These are phyloP conservation scores for Euzetes globulus DNA, from an alignment of 2,888 invertebrate species.

Conservation along the genomic window DNA sequence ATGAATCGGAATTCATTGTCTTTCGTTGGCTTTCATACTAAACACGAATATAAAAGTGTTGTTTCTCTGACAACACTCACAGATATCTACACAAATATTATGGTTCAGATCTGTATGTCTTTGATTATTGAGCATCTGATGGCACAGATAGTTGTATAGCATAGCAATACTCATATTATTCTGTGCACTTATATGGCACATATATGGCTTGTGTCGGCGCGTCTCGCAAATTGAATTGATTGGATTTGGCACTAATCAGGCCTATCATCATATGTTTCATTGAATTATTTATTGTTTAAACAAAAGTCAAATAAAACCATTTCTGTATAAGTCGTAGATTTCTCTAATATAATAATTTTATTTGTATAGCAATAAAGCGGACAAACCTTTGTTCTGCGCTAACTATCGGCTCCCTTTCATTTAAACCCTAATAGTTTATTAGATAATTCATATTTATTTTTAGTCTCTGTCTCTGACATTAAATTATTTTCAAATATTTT, in stretches of 20 bases:
- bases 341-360: too few species aligned
- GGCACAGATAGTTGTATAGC: too few species aligned
- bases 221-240: background rate
- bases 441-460: too few species aligned
- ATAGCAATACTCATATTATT: background rate
- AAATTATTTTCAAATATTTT: too few species aligned
- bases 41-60: background rate
- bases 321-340: too few species aligned
- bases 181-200: background rate
- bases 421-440: too few species aligned
- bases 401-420: too few species aligned
- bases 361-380: too few species aligned
- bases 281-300: background rate
- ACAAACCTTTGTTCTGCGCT: too few species aligned
- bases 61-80: background rate
- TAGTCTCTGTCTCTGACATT: too few species aligned
- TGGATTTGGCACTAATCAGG: constrained; percentile 1
- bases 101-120: background rate
- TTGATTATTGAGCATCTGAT: background rate
- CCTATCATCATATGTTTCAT: constrained; percentile 15
- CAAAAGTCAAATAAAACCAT: too few species aligned
- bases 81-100: background rate
- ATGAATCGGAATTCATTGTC: background rate
- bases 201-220: background rate
- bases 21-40: background rate